Evolutionary conservation across 2,888 invertebrate species (phyloP).

Genomic region (Nemurella pictetii): DNA sequence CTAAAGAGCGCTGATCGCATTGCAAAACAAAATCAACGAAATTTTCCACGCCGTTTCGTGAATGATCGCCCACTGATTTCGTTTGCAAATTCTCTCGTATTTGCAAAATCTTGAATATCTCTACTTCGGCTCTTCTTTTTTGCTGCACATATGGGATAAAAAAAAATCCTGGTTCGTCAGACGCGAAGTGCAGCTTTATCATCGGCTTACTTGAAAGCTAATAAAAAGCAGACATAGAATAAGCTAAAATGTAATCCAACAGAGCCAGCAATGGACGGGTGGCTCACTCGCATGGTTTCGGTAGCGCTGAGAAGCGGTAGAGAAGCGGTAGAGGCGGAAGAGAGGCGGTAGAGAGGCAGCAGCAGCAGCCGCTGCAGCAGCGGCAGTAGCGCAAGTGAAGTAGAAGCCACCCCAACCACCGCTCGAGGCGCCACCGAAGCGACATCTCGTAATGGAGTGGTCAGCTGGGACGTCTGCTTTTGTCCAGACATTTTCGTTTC

Average conservation of each 20-base stretch:
- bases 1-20: not conserved
- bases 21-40: not conserved
- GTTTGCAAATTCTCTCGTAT: not conserved
- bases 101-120: not conserved
- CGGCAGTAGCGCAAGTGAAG: not conserved
- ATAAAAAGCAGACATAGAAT: conserved; percentile 22
- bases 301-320: not conserved
- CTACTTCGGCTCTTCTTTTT: not conserved
- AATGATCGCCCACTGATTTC: not conserved
- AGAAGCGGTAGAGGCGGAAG: not conserved
- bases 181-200: conserved; percentile 4
- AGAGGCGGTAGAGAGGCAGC: not conserved
- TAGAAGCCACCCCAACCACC: not conserved
- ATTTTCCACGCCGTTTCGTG: not conserved
- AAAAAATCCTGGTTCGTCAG: conserved; percentile 1
- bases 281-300: not conserved
- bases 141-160: not conserved
- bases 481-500: conserved; percentile 1
- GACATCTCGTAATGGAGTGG: conserved; percentile 3
- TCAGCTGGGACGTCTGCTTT: not conserved
- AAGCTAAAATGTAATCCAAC: conserved; percentile 11
- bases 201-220: conserved; percentile 23
- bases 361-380: no score
- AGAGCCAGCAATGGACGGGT: not conserved
- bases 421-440: not conserved